These are phyloP conservation scores for Bibio marci DNA, from an alignment of 2,888 invertebrate genomes.

Conservation along the genomic window DNA sequence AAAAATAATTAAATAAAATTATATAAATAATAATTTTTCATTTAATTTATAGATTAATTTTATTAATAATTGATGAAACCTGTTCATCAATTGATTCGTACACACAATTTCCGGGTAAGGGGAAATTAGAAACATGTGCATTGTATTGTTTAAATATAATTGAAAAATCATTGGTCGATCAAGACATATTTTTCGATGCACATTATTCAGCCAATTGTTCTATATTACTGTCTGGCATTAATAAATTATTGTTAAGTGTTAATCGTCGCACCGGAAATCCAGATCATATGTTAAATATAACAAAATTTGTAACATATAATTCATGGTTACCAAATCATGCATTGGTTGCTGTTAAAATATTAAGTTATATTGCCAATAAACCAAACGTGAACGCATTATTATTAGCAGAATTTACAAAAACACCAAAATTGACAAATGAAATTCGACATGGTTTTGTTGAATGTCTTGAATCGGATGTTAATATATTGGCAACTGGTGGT, in stretches of 20 bases:
- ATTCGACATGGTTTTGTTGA: slow-evolving; percentile 76
- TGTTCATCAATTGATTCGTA: slow-evolving; percentile 51
- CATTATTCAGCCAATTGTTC: slow-evolving; percentile 44
- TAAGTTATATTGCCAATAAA: slow-evolving; percentile 45
- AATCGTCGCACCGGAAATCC: slow-evolving; percentile 59
- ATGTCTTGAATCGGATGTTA: slow-evolving; percentile 47
- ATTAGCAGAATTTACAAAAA: slow-evolving; percentile 53
- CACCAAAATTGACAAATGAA: slow-evolving; percentile 36
- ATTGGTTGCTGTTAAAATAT: slow-evolving; percentile 48
- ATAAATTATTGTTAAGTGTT: slow-evolving; percentile 62
- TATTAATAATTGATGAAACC: slow-evolving; percentile 61
- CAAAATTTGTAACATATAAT: slow-evolving; percentile 55
- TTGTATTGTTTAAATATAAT: slow-evolving; percentile 57
- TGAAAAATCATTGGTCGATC: slow-evolving; percentile 52
- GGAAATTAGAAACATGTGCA: slow-evolving; percentile 49
- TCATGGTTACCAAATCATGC: slow-evolving; percentile 49
- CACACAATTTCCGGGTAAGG: slow-evolving; percentile 46
- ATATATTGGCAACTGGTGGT: slow-evolving; percentile 9
- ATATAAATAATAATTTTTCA: not conserved
- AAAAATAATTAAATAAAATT: not conserved
- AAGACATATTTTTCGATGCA: slow-evolving; percentile 52
- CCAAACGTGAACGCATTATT: slow-evolving; percentile 52
- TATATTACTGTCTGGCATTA: slow-evolving; percentile 55
- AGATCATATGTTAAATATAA: slow-evolving; percentile 60
- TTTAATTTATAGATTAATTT: slow-evolving; percentile 41